A percentile compares a stretch with the other conserved stretches of the same genome.
phyloP scores from a whole-genome alignment of 1,140 invertebrate genomes.

The Batillaria attramentaria region DNA sequence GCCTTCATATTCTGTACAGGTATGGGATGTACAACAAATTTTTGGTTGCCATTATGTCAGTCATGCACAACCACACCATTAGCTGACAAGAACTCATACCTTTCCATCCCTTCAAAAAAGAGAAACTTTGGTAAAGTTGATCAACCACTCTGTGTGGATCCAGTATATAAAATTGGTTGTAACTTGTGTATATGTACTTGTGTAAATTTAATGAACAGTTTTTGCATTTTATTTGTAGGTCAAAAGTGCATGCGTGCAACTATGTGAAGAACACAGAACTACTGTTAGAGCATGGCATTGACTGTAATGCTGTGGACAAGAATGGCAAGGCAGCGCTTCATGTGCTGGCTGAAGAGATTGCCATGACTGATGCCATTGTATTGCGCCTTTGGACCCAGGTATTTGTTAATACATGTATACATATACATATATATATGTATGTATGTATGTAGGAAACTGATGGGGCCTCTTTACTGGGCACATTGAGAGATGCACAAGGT shows the following conservation, averaged over 20 bases:
- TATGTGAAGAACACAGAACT: conserved; percentile 25
- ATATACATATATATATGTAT: no score
- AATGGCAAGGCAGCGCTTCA: conserved; percentile 27
- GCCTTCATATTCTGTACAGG: conserved; percentile 31
- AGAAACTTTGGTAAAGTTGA: neutral
- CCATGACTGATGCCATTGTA: no score
- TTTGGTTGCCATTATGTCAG: neutral
- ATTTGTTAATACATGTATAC: no score
- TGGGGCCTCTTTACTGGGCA: no score
- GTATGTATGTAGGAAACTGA: no score
- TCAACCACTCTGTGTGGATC: neutral
- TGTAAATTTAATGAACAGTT: neutral
- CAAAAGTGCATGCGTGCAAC: conserved; percentile 20
- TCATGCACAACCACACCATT: neutral
- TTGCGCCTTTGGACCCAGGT: no score
- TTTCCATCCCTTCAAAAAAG: neutral
- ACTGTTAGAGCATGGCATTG: conserved; percentile 15
- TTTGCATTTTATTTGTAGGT: conserved; percentile 1
- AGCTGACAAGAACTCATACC: neutral
- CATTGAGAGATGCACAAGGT: no score
- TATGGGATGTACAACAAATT: neutral
- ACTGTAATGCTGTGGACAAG: conserved; percentile 16
- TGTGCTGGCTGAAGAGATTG: conserved; percentile 27
- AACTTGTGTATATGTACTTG: neutral
- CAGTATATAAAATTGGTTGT: neutral